Evolutionary conservation across 2,113 vertebrate species (phyloP).

Genomic region (Bungarus multicinctus): DNA sequence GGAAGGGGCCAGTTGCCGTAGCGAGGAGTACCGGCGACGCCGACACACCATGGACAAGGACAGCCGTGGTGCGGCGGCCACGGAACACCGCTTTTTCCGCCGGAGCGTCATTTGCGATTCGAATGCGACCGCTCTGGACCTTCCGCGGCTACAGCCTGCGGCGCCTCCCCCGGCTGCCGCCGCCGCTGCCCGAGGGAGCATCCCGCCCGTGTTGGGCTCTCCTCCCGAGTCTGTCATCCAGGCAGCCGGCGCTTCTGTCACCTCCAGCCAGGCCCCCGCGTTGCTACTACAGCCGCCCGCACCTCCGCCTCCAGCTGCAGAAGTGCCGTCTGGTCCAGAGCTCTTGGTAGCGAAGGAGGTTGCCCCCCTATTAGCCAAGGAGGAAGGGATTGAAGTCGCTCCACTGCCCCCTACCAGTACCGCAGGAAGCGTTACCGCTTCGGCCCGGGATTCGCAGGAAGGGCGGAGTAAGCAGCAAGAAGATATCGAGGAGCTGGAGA

Average conservation of each 20-base stretch:
- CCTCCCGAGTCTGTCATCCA: constrained; percentile 44
- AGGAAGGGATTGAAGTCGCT: constrained; percentile 40
- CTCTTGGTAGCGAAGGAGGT: constrained; percentile 21
- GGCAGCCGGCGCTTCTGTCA: constrained; percentile 32
- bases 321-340: constrained; percentile 42
- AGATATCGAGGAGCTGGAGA: constrained; percentile 93
- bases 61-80: constrained; percentile 78
- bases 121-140: constrained; percentile 90
- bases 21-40: constrained; percentile 83
- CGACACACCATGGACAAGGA: constrained; percentile 98
- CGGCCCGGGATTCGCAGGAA: constrained; percentile 72
- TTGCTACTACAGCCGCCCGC: constrained; percentile 11
- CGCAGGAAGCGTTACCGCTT: constrained; percentile 67
- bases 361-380: not conserved
- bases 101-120: constrained; percentile 98
- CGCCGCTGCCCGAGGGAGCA: constrained; percentile 39
- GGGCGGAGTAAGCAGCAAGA: constrained; percentile 82
- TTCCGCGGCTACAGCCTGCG: constrained; percentile 86
- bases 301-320: constrained; percentile 34
- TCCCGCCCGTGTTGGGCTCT: constrained; percentile 43
- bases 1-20: constrained; percentile 49
- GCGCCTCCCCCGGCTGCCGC: constrained; percentile 55
- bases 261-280: constrained; percentile 23
- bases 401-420: constrained; percentile 40
- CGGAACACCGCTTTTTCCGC: constrained; percentile 94